Percentiles rank a stretch among this genome's conserved stretches.
phyloP scores from a whole-genome alignment of 2,888 invertebrate species.

The Thumatha senex region DNA sequence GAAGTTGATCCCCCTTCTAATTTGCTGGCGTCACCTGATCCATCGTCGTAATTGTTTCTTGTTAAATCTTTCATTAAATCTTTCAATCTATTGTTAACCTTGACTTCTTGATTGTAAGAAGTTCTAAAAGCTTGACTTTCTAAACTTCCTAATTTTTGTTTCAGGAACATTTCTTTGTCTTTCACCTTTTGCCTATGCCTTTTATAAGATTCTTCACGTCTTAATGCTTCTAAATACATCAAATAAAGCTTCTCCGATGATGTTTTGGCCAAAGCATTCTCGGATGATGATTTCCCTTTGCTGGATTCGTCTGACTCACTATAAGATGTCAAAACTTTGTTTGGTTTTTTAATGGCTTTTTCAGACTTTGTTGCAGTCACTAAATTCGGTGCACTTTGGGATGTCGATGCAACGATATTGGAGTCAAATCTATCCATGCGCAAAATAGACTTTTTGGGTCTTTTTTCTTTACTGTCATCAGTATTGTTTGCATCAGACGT shows the following conservation, averaged over 20 bases:
- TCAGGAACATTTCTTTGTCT: slow-evolving; percentile 72
- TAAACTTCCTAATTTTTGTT: slow-evolving; percentile 65
- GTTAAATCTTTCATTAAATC: slow-evolving; percentile 72
- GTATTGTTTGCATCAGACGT: slow-evolving; percentile 67
- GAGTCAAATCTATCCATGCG: slow-evolving; percentile 67
- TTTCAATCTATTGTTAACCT: slow-evolving; percentile 56
- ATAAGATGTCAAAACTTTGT: slow-evolving; percentile 48
- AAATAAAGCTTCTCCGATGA: slow-evolving; percentile 73
- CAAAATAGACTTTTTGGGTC: slow-evolving; percentile 73
- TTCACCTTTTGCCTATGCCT: slow-evolving; percentile 63
- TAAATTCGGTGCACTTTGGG: slow-evolving; percentile 75
- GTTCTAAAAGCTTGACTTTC: slow-evolving; percentile 51
- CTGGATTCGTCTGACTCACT: slow-evolving; percentile 68
- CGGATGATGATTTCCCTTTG: slow-evolving; percentile 59
- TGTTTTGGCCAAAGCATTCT: slow-evolving; percentile 54
- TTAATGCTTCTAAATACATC: slow-evolving; percentile 68
- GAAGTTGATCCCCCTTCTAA: slow-evolving; percentile 60
- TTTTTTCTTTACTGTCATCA: slow-evolving; percentile 42
- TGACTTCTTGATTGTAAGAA: slow-evolving; percentile 40
- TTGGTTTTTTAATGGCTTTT: slow-evolving; percentile 40
- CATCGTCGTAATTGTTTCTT: slow-evolving; percentile 73
- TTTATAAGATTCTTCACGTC: slow-evolving; percentile 67
- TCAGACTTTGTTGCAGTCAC: slow-evolving; percentile 53
- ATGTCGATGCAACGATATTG: slow-evolving; percentile 63
- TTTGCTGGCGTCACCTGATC: slow-evolving; percentile 77